Evolutionary conservation across 2,888 invertebrate species (phyloP).

Genomic region (Eumerus sabulonum): DNA sequence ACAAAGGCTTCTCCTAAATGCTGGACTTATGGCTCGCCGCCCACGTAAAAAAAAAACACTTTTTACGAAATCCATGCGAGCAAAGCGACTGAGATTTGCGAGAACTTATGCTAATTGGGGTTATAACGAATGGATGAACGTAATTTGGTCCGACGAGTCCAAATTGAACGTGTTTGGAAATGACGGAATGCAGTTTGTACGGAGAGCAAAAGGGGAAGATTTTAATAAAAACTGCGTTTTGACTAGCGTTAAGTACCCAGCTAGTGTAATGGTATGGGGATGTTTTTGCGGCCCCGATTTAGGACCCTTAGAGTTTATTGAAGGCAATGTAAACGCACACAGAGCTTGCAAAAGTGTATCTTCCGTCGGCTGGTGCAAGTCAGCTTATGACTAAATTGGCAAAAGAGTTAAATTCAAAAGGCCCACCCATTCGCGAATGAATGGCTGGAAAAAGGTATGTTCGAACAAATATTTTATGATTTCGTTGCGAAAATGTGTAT

Average conservation of each 20-base stretch:
- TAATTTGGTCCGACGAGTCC: neutral
- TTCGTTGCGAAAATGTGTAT: no score
- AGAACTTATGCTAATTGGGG: slow-evolving; percentile 3
- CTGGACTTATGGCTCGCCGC: neutral
- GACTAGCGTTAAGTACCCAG: neutral
- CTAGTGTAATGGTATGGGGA: slow-evolving; percentile 9
- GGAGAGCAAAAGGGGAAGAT: neutral
- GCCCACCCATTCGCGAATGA: no score
- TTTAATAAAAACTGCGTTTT: neutral
- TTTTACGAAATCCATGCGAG: neutral
- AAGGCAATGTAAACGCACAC: neutral
- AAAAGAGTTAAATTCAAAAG: no score
- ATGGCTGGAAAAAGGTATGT: no score
- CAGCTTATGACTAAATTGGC: no score
- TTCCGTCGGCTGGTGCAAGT: no score
- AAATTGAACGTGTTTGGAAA: neutral
- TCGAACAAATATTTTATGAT: no score
- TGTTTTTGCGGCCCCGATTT: slow-evolving; percentile 9
- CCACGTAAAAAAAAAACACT: neutral
- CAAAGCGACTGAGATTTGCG: neutral
- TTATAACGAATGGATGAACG: neutral
- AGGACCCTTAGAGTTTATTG: slow-evolving; percentile 15
- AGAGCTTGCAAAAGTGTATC: no score
- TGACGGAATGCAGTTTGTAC: slow-evolving; percentile 1
- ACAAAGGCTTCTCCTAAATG: neutral